Base-by-base conservation (phyloP, 1,140 invertebrate species). In the Armadillidium nasatum region DNA sequence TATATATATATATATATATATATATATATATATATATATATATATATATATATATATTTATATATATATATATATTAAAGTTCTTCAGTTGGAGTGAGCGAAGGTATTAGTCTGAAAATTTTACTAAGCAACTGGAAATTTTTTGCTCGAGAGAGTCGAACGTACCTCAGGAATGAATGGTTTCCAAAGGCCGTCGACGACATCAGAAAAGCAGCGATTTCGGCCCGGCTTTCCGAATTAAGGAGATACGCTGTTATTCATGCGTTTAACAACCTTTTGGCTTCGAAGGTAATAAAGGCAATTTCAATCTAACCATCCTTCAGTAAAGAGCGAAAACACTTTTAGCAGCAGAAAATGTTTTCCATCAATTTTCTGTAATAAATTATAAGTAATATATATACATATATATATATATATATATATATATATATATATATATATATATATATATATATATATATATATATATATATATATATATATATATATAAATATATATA, bases 271-370 rank as follows among this genome's bases (percentile, higher is more conserved):
- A 71, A 76, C 11, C 69, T 76, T 22, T 44, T 76, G 22, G 74
- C 74, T 7, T 76, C 74, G 23, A 76, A 76, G 74, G 74, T 76
- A 33, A n/a, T n/a, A n/a, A n/a, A n/a, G n/a, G n/a, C n/a, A n/a
- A n/a, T n/a, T n/a, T n/a, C 4, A 4, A 6, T 11, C 68, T 2
- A n/a, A n/a, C n/a, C n/a, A n/a, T n/a, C n/a, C n/a, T 33, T 33
- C 33, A 33, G 6, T 33, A 33, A 33, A 33, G 33, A 33, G 33
- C 1, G 33, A n/a, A n/a, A n/a, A n/a, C n/a, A 33, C 33, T 33
- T 33, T 33, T 3, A 33, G 33, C 6, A 33, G 6, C 1, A 33
- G 33, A 33, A 33, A 33, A 33, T 33, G 33, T 33, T 33, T 33
- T 33, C 33, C n/a, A n/a, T n/a, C n/a, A n/a, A n/a, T n/a, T n/a